A percentile compares a stretch with the other conserved stretches of the same genome.
Conservation (phyloP, 2,113 vertebrate genomes). For the Campylomormyrus numenius region DNA sequence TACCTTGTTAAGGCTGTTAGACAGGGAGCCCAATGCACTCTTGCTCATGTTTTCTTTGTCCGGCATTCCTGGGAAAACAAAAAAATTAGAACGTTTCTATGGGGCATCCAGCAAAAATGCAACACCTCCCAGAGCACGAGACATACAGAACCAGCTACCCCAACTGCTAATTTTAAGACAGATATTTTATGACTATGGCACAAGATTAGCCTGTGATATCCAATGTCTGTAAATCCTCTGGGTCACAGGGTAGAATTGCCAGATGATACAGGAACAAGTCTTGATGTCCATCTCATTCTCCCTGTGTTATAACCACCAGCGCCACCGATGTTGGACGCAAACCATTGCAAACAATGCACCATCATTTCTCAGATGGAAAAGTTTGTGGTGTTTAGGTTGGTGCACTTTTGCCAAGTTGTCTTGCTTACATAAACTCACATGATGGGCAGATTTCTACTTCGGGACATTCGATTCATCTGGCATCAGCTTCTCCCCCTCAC, state of each 20-base stretch:
- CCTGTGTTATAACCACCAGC: not conserved
- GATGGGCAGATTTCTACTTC: not conserved
- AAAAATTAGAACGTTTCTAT: not conserved
- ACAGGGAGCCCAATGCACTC: slow-evolving; percentile 63
- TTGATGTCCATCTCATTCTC: not conserved
- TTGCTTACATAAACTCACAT: not conserved
- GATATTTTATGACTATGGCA: not conserved
- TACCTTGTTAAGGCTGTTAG: slow-evolving; percentile 83
- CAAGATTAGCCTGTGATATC: not conserved
- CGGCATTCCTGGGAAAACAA: slow-evolving; percentile 69
- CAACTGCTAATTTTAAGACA: not conserved
- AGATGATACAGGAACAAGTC: not conserved
- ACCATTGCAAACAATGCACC: not conserved
- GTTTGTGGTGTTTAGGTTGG: not conserved
- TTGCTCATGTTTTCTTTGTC: slow-evolving; percentile 88
- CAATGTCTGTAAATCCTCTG: not conserved
- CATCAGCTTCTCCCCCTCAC: not conserved
- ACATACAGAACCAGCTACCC: not conserved
- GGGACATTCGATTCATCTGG: not conserved
- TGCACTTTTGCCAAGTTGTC: not conserved
- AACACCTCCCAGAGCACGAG: not conserved
- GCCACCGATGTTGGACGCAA: not conserved
- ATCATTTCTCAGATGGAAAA: not conserved
- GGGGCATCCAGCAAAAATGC: not conserved
- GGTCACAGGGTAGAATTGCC: not conserved